Evolutionary conservation across 2,113 vertebrate genomes (phyloP).

Genomic region (Polypterus senegalus): DNA sequence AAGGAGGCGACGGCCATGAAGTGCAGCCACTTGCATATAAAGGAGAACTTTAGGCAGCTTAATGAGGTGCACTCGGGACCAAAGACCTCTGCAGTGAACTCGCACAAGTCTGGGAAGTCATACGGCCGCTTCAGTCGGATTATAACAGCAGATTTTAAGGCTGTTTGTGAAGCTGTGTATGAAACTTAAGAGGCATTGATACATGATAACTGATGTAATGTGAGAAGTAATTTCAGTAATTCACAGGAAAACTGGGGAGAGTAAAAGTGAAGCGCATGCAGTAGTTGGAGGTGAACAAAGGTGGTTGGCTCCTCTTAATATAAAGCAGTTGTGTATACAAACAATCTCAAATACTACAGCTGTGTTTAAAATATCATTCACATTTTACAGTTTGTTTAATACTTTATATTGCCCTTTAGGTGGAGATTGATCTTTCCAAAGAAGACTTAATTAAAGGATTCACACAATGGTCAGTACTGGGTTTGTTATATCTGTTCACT

Average conservation of each 20-base stretch:
- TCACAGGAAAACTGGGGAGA: not conserved
- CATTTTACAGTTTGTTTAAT: not conserved
- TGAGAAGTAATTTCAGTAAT: too few species aligned
- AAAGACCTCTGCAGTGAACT: too few species aligned
- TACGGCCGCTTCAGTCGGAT: too few species aligned
- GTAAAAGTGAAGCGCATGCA: not conserved
- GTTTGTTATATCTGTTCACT: not conserved
- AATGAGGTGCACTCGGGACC: too few species aligned
- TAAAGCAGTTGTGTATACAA: not conserved
- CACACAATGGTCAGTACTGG: constrained; percentile 62
- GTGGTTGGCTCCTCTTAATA: not conserved
- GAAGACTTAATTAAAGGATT: constrained; percentile 66
- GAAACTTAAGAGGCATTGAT: too few species aligned
- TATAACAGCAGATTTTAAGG: too few species aligned
- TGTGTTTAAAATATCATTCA: not conserved
- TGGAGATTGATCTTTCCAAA: constrained; percentile 67
- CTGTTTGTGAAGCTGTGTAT: too few species aligned
- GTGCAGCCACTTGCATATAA: too few species aligned
- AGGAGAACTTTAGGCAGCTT: too few species aligned
- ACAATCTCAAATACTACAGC: not conserved
- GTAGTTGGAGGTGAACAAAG: not conserved
- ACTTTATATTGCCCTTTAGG: constrained; percentile 39
- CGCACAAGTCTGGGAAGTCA: too few species aligned
- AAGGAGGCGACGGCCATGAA: too few species aligned
- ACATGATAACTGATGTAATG: too few species aligned